Base-by-base conservation (phyloP, 2,113 vertebrate genomes). In the Alethe diademata region DNA sequence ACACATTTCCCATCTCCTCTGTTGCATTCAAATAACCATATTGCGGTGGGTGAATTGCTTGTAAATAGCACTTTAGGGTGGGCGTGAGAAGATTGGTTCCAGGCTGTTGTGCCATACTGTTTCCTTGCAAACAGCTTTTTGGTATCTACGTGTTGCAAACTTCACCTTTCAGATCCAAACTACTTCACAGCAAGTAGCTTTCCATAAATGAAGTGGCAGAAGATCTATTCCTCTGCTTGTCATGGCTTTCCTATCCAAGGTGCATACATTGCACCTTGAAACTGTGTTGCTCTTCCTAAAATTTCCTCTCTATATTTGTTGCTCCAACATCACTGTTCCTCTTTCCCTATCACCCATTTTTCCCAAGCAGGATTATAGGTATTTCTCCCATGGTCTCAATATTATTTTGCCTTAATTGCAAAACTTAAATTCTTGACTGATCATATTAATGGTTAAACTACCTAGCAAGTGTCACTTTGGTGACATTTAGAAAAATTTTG, bases 1-100 rank as follows among this genome's bases (percentile, higher is more conserved):
- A 90, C 67, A 45, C 57, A 65, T 90, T 96, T 95, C 80, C 89
- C 42, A 35, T 92, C 88, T 93, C 88, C 90, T 90, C 78, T 83
- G 58, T 93, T 90, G 56, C 78, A 81, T 71, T 95, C 78, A 96
- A 95, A 96, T 94, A 97, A 91, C 92, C 96, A 96, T 96, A 97
- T 95, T 97, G 96, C 80, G 81, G 96, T 96, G 96, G 96, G 96
- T 86, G 96, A 97, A 90, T 96, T 97, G 96, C 95, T 97, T 97
- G 97, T 95, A 97, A 97, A 97, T 95, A 97, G 96, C 96, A 91
- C 36, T 92, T 95, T 3, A 47, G 78, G 45, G 95, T 97, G 69
- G 95, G 96, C 2, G 84, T 95, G 88, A 95, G 75, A 95, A 94
- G 84, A 90, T 74, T 88, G 81, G 90, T 92, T 93, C 88, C 96